Base-by-base conservation (phyloP, 2,113 vertebrate species). In the Ctenomys sociabilis region DNA sequence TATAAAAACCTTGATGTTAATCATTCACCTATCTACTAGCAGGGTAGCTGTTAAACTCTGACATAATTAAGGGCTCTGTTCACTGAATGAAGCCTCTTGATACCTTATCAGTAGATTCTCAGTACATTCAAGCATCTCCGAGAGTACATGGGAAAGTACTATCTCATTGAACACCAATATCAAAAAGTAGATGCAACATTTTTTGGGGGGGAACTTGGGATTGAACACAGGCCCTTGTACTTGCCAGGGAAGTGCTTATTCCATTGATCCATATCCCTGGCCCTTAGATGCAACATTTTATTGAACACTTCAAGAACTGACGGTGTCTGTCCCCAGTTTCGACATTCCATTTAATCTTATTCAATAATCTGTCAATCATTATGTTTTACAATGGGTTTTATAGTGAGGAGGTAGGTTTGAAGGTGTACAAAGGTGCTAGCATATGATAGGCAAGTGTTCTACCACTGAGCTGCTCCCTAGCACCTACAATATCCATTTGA, bases 281-380 rank as follows among this genome's bases (percentile, higher is more conserved):
- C n/a, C n/a, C n/a, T n/a, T 7, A 89, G 35, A n/a, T 1, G 1
- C 7, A 30, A 3, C 1, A 45, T 24, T 32, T 61, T 19, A 4
- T 32, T 85, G 64, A 78, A 77, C 13, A 32, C 13, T 85, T 61
- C 37, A 35, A 22, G 12, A 61, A 75, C 1, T 54, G 19, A 63
- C 7, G 24, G 17, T 86, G 1, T 35, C 26, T 28, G 6, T 68
- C 35, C 49, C 22, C 8, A 66, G 78, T 21, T 63, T 90, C 1
- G 7, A 45, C 19, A 64, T 66, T 70, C 40, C 19, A 35, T 11
- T 78, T 40, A 14, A 13, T 72, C 5, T 19, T n/a, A 54, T 54
- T 32, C 24, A 30, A 19, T 92, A 16, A 78, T 26, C 22, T 68
- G 40, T 13, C 59, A 88, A 77, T 54, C 10, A 24, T 14, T 32